Evolutionary conservation across 37 sponge, comb jelly and placozoan species (phyloP).

Genomic region (Tethya wilhelma): DNA sequence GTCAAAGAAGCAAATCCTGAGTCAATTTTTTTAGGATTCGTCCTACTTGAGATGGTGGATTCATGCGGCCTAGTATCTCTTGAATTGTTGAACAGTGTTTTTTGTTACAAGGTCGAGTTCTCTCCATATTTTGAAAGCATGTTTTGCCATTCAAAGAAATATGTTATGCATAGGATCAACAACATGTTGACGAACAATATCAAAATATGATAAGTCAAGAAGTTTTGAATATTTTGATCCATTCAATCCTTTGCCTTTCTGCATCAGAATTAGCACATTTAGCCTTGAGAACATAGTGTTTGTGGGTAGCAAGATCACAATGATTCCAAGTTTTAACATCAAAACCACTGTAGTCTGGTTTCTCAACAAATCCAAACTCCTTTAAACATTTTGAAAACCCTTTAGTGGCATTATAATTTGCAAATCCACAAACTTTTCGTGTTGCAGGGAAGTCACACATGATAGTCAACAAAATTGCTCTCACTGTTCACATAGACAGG

Average conservation of each 20-base stretch:
- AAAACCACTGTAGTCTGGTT: constrained; percentile 46
- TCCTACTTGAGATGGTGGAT: constrained; percentile 12
- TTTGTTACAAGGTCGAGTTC: constrained; percentile 7
- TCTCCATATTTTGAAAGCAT: constrained; percentile 28
- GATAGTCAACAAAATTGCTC: constrained; percentile 27
- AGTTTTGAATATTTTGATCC: constrained; percentile 53
- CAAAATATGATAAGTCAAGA: constrained; percentile 34
- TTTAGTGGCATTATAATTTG: constrained; percentile 12
- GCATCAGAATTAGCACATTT: constrained; percentile 13
- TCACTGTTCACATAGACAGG: constrained; percentile 22
- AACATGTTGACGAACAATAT: constrained; percentile 35
- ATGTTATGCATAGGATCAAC: constrained; percentile 73
- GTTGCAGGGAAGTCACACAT: constrained; percentile 53
- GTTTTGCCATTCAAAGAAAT: constrained; percentile 46
- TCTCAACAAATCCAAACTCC: constrained; percentile 22
- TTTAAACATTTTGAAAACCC: constrained; percentile 72
- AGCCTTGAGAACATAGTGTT: not conserved
- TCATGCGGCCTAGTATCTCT: constrained; percentile 6
- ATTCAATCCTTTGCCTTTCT: constrained; percentile 10
- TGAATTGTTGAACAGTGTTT: constrained; percentile 11
- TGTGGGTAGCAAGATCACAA: constrained; percentile 8
- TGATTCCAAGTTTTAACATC: constrained; percentile 33
- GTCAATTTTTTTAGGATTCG: constrained; percentile 31
- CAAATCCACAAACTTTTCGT: constrained; percentile 53
- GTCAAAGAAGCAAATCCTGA: constrained; percentile 32